Conservation (phyloP, 1,140 invertebrate genomes). For the Drosophila orosa region DNA sequence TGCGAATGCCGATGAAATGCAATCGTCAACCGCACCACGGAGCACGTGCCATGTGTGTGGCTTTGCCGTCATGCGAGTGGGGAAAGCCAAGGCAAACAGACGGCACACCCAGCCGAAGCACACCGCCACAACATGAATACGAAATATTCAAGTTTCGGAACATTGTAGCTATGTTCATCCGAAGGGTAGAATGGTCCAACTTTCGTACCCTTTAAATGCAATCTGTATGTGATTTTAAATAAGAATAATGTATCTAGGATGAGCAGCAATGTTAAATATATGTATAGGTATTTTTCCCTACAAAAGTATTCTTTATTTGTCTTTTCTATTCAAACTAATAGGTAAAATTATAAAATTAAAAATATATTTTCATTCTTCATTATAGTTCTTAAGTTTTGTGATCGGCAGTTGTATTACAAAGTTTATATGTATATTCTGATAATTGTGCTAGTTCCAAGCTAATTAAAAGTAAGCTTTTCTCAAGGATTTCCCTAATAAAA, state of each 20-base stretch:
- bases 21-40: conserved; percentile 69
- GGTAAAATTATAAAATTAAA: too few relatives aligned
- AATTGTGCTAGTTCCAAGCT: neutral
- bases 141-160: conserved; percentile 29
- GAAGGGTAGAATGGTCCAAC: neutral
- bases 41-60: conserved; percentile 53
- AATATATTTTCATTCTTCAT: too few relatives aligned
- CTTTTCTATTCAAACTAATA: too few relatives aligned
- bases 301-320: too few relatives aligned
- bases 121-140: conserved; percentile 21
- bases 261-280: too few relatives aligned
- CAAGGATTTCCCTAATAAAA: too few relatives aligned
- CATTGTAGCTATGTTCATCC: neutral
- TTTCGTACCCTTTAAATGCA: neutral
- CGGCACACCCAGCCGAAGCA: neutral
- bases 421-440: too few relatives aligned
- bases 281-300: too few relatives aligned
- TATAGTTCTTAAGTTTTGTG: too few relatives aligned
- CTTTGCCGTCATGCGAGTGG: conserved; percentile 44
- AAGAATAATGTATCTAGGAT: neutral
- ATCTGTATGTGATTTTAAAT: neutral
- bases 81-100: conserved; percentile 54
- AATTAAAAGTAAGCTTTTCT: neutral
- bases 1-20: conserved; percentile 60
- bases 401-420: too few relatives aligned